These are phyloP conservation scores for Heliocidaris erythrogramma DNA, from an alignment of 35 echinoderm and acorn worm genomes.

Conservation along the genomic window DNA sequence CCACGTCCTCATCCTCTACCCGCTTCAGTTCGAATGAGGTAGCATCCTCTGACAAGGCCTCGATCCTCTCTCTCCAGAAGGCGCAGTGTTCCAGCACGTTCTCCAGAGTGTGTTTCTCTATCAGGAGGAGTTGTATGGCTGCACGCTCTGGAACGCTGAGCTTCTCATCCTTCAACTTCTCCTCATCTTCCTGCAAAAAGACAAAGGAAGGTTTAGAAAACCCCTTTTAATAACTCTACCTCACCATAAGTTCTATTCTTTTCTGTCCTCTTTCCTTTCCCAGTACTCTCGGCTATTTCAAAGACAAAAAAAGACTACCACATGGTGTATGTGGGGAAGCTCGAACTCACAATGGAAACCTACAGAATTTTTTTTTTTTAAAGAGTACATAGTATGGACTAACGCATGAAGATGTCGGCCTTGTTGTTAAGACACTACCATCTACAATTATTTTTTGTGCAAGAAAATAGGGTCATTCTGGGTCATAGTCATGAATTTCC, in stretches of 20 bases:
- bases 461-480: no score
- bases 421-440: not conserved
- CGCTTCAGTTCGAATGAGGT: conserved; percentile 32
- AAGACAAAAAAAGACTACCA: not conserved
- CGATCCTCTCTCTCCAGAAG: conserved; percentile 41
- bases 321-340: no score
- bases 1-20: conserved; percentile 46
- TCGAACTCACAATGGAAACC: no score
- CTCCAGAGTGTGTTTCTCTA: conserved; percentile 76
- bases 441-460: no score
- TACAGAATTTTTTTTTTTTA: no score
- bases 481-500: no score
- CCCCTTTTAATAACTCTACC: not conserved
- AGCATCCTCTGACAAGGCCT: conserved; percentile 66
- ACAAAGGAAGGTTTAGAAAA: conserved; percentile 14
- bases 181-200: conserved; percentile 64
- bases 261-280: not conserved
- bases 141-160: conserved; percentile 53
- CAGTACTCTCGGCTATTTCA: not conserved
- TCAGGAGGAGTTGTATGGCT: conserved; percentile 64
- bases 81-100: conserved; percentile 68
- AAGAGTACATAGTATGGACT: no score
- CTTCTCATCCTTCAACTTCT: conserved; percentile 39
- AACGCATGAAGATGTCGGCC: not conserved
- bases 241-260: not conserved